These are phyloP conservation scores for Melanotaenia boesemani DNA, from an alignment of 2,797 vertebrate species.

Conservation along the genomic window DNA sequence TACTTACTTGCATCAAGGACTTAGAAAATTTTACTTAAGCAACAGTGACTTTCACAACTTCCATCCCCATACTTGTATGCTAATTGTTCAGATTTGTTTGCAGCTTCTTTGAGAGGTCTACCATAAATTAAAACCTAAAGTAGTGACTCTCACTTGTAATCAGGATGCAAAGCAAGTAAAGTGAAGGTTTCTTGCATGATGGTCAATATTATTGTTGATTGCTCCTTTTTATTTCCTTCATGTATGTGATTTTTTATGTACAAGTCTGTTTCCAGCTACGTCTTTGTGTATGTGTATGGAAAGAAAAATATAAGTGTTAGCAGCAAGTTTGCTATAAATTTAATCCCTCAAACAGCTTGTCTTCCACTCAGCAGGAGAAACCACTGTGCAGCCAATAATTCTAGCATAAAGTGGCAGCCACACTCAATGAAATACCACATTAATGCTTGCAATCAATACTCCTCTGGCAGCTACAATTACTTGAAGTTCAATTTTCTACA, in stretches of 20 bases:
- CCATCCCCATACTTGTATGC: too few species aligned
- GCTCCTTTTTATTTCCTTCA: too few species aligned
- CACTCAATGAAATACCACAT: neutral
- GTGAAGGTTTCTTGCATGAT: too few species aligned
- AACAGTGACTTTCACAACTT: too few species aligned
- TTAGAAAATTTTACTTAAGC: too few species aligned
- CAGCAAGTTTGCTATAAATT: neutral
- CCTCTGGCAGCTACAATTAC: neutral
- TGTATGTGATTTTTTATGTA: too few species aligned
- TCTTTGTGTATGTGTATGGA: neutral
- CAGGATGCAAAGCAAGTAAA: too few species aligned
- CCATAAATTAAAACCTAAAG: too few species aligned
- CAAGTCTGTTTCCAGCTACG: neutral
- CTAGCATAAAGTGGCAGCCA: neutral
- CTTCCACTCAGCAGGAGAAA: neutral
- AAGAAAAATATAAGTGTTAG: neutral
- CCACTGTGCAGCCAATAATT: neutral
- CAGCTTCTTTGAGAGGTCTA: too few species aligned
- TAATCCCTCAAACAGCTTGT: neutral
- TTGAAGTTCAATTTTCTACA: neutral
- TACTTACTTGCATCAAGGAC: neutral
- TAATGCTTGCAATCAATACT: neutral
- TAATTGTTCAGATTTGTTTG: too few species aligned
- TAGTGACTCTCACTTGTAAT: too few species aligned
- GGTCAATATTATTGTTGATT: too few species aligned